Conservation (phyloP, 2,888 invertebrate species). For the Eurois occulta region DNA sequence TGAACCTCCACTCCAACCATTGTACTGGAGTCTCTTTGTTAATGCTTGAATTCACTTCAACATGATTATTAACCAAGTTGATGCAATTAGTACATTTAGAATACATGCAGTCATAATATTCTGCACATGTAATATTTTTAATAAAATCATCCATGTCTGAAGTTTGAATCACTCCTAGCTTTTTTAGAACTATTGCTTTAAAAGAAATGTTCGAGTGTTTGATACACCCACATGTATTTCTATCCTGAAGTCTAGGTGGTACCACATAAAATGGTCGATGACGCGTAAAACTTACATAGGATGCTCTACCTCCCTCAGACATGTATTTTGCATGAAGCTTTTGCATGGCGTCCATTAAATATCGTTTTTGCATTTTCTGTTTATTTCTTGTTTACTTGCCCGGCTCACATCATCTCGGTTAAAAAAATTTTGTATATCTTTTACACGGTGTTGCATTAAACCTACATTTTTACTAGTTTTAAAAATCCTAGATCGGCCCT, state of each 20-base stretch:
- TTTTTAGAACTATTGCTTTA: background rate
- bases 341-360: background rate
- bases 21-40: background rate
- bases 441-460: too few relatives aligned
- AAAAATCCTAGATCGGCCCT: too few relatives aligned
- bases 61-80: background rate
- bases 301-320: background rate
- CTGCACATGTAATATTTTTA: background rate
- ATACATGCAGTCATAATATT: background rate
- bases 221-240: background rate
- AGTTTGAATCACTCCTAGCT: conserved; percentile 1
- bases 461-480: too few relatives aligned
- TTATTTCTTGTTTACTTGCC: conserved; percentile 3
- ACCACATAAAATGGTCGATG: background rate
- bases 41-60: background rate
- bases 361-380: conserved; percentile 1
- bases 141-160: background rate
- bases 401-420: background rate
- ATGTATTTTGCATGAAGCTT: background rate
- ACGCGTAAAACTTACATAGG: background rate
- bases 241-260: background rate
- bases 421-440: too few relatives aligned
- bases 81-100: background rate
- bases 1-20: background rate
- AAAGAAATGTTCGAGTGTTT: conserved; percentile 2